Conservation (phyloP, 2,113 vertebrate species). For the Ramphastos sulfuratus region DNA sequence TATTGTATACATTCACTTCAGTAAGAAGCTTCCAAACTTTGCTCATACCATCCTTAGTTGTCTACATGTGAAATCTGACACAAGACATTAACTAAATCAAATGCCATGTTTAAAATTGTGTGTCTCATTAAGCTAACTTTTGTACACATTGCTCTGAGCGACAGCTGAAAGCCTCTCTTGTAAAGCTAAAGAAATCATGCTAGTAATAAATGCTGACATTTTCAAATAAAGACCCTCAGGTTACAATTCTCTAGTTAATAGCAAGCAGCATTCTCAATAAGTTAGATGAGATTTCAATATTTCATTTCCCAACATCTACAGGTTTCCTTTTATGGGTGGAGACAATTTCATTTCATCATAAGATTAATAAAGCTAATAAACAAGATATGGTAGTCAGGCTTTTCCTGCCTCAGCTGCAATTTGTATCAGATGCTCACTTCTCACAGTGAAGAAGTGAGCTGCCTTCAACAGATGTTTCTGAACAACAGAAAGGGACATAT, state of each 20-base stretch:
- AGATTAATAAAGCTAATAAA: slow-evolving; percentile 45
- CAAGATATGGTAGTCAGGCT: not conserved
- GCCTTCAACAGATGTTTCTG: not conserved
- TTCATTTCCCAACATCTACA: not conserved
- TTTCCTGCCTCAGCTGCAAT: not conserved
- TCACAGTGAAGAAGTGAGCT: not conserved
- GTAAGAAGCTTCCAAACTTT: not conserved
- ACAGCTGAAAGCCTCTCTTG: not conserved
- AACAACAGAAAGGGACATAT: not conserved
- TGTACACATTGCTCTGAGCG: not conserved
- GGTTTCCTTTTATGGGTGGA: not conserved
- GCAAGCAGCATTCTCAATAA: slow-evolving; percentile 8
- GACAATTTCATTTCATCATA: not conserved
- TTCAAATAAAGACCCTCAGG: slow-evolving; percentile 5
- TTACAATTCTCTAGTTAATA: slow-evolving; percentile 19
- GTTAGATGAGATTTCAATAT: slow-evolving; percentile 3
- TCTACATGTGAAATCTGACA: not conserved
- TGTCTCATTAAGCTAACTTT: not conserved
- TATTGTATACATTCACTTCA: not conserved
- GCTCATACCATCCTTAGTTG: not conserved
- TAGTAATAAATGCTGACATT: slow-evolving; percentile 46
- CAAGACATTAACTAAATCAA: not conserved
- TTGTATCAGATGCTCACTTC: not conserved
- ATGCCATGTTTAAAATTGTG: not conserved
- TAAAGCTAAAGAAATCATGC: not conserved